Percentiles rank a stretch among this genome's conserved stretches.
phyloP scores from a whole-genome alignment of 2,888 invertebrate genomes.

The Troilus luridus region DNA sequence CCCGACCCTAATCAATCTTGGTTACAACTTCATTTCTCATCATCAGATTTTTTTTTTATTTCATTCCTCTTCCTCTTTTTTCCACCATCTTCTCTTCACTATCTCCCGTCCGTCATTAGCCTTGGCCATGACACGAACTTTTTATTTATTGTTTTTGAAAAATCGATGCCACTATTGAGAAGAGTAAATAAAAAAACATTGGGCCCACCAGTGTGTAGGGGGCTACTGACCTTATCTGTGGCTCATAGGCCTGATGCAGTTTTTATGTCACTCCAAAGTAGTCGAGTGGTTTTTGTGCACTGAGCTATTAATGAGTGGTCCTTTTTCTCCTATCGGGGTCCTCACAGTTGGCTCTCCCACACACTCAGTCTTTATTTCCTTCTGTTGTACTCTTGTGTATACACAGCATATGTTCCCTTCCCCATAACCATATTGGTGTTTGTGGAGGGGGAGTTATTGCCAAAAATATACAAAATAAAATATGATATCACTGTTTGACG shows the following conservation, averaged over 20 bases:
- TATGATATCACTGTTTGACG: not conserved
- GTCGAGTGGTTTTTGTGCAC: constrained; percentile 22
- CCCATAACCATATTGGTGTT: not conserved
- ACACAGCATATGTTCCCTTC: not conserved
- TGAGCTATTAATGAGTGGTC: constrained; percentile 7
- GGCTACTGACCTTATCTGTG: constrained; percentile 2
- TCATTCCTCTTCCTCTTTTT: not conserved
- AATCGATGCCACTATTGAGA: constrained; percentile 18
- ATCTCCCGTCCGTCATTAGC: constrained; percentile 34
- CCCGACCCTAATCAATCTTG: not conserved
- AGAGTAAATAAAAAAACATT: not conserved
- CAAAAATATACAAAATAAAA: not conserved
- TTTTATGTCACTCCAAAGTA: constrained; percentile 26
- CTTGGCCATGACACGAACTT: constrained; percentile 13
- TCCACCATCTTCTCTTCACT: not conserved
- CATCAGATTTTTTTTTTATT: not conserved
- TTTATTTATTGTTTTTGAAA: constrained; percentile 51
- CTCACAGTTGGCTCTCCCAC: not conserved
- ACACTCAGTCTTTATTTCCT: not conserved
- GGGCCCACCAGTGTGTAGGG: not conserved
- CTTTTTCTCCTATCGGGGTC: constrained; percentile 2
- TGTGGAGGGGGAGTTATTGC: not conserved
- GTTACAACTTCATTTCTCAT: constrained; percentile 29
- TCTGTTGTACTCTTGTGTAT: not conserved
- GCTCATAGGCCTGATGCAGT: constrained; percentile 18